These are phyloP conservation scores for human (Homo sapiens) DNA, from an alignment of 2,113 vertebrate species.

Conservation along the genomic window DNA sequence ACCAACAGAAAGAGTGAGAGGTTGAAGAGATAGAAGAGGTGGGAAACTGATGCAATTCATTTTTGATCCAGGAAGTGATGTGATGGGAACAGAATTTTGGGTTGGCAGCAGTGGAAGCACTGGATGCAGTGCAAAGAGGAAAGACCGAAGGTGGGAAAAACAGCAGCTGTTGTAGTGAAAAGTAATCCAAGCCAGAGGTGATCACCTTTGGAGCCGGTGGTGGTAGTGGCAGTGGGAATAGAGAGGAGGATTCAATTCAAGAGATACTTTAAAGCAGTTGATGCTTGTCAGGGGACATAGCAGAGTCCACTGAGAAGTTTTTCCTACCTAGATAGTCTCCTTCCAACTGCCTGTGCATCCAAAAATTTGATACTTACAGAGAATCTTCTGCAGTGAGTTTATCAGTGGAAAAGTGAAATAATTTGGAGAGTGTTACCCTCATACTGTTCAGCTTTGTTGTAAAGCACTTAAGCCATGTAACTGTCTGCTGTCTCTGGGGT, in stretches of 20 bases:
- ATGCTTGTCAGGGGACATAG: neutral
- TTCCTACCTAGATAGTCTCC: neutral
- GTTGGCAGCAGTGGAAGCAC: conserved; percentile 53
- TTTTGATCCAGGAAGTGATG: conserved; percentile 75
- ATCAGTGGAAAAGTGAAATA: neutral
- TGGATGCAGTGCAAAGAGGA: conserved; percentile 7
- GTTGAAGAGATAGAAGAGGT: conserved; percentile 30
- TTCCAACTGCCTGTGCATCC: neutral
- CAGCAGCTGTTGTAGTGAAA: conserved; percentile 44
- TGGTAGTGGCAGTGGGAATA: neutral
- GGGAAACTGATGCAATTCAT: conserved; percentile 62
- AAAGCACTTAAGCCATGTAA: neutral
- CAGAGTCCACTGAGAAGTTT: neutral
- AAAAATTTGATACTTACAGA: neutral
- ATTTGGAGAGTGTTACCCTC: neutral
- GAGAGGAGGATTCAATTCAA: neutral
- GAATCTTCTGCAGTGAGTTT: neutral
- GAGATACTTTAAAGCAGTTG: neutral
- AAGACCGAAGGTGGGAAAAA: conserved; percentile 53
- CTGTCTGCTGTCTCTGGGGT: conserved; percentile 1
- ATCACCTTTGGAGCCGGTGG: neutral
- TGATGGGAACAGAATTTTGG: conserved; percentile 75
- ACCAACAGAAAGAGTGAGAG: neutral
- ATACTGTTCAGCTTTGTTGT: neutral
- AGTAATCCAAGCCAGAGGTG: neutral